Conservation (phyloP, 2,888 invertebrate species). For the Tetragnatha montana region DNA sequence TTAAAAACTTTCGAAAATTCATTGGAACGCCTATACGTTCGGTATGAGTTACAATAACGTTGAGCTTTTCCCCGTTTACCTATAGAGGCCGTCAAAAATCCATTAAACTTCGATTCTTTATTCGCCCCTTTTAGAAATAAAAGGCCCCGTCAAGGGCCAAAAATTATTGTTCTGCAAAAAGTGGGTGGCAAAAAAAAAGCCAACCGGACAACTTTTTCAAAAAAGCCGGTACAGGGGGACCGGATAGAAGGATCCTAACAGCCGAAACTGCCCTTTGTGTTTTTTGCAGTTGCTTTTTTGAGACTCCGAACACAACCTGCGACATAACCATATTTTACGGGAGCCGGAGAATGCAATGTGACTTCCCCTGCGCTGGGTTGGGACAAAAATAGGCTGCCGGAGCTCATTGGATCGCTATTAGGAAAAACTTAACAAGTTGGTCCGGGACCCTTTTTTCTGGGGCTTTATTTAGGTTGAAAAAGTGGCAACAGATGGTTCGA, state of each 20-base stretch:
- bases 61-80: too few species aligned
- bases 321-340: constrained; percentile 66
- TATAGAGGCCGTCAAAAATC: background rate
- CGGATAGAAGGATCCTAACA: background rate
- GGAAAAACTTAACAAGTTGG: constrained; percentile 45
- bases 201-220: constrained; percentile 25
- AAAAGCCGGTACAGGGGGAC: constrained; percentile 2
- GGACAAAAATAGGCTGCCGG: constrained; percentile 49
- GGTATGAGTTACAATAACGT: too few species aligned
- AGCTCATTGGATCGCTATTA: constrained; percentile 59
- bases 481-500: constrained; percentile 45
- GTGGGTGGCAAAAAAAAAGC: constrained; percentile 31
- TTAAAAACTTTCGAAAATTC: too few species aligned
- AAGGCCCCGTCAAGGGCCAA: constrained; percentile 27
- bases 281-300: constrained; percentile 56
- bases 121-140: constrained; percentile 10
- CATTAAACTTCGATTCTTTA: constrained; percentile 38
- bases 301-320: constrained; percentile 58
- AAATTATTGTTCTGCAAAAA: constrained; percentile 47
- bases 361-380: constrained; percentile 12
- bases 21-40: too few species aligned
- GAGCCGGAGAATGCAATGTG: constrained; percentile 30
- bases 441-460: constrained; percentile 19
- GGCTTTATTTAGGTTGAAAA: constrained; percentile 51
- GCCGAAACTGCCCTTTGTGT: constrained; percentile 31